Conservation (phyloP, 1,140 invertebrate species). For the Portunus trituberculatus region DNA sequence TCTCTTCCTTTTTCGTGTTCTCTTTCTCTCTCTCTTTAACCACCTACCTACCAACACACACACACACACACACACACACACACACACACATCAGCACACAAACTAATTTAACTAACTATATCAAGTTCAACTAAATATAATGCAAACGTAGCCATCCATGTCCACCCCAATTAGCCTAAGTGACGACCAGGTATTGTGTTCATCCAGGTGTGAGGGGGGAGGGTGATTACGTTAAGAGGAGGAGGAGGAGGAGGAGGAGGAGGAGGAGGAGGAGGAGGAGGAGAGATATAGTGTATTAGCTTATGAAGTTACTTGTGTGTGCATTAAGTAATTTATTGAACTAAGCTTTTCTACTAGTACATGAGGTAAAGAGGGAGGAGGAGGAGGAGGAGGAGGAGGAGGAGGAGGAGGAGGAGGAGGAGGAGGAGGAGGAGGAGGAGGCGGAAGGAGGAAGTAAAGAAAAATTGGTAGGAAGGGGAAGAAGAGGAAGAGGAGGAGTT, state of each 20-base stretch:
- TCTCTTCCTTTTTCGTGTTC: not conserved
- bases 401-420: too few species aligned
- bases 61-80: slow-evolving; percentile 18
- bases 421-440: too few species aligned
- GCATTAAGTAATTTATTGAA: too few species aligned
- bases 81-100: not conserved
- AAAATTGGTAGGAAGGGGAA: too few species aligned
- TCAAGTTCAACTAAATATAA: not conserved
- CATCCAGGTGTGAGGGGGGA: not conserved
- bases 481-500: not conserved
- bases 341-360: too few species aligned
- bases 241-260: not conserved
- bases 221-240: not conserved
- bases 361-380: too few species aligned
- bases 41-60: not conserved
- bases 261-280: too few species aligned
- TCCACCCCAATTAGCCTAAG: slow-evolving; percentile 11
- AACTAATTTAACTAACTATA: not conserved
- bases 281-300: too few species aligned
- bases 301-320: too few species aligned
- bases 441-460: too few species aligned
- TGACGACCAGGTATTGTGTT: not conserved
- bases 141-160: slow-evolving; percentile 4
- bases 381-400: too few species aligned
- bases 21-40: not conserved